Evolutionary conservation across 2,113 vertebrate species (phyloP), one percentile per base, ranked within the genome.

Genomic region (Oriolus oriolus): DNA sequence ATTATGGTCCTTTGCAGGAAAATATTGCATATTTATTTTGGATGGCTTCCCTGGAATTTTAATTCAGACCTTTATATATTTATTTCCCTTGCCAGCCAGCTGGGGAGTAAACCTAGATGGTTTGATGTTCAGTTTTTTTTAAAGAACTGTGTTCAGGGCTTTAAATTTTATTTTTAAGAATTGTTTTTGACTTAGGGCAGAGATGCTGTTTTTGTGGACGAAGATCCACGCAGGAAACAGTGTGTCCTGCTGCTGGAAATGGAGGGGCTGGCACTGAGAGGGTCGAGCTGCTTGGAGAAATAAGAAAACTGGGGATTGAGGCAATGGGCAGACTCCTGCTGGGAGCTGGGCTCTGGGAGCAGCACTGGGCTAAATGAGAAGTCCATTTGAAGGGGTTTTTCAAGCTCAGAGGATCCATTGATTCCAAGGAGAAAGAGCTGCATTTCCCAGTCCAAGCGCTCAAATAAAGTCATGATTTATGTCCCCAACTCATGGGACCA

Each of bases 11-110:
- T 90, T 74, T 82, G 70, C 28, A 80, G 90, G 78, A 91, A 97
- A 97, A 97, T 95, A 96, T 78, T 93, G 53, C 96, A 27, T 97
- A 96, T 97, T 98, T 98, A 97, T 97, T 97, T 97, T 96, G 97
- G 94, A 97, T 95, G 96, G 69, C 84, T 96, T 97, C 96, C 93
- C 89, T 90, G 56, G 95, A 96, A 97, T 97, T 96, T 96, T 95
- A 97, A 97, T 97, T 90, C 76, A 65, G 69, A 28, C 77, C 37
- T 89, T 89, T 91, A 66, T 85, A 54, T 95, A 91, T 92, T 95
- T 95, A 90, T 97, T 96, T 96, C 88, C 65, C n/a, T 54, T 79
- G 81, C 82, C 89, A 91, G 75, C 50, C 84, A 84, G 83, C 81
- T 76, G 74, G 64, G 77, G 71, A 90, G 10, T 39, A 82, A 96